Conservation (phyloP, 2,888 invertebrate genomes). For the Eupithecia tripunctaria region DNA sequence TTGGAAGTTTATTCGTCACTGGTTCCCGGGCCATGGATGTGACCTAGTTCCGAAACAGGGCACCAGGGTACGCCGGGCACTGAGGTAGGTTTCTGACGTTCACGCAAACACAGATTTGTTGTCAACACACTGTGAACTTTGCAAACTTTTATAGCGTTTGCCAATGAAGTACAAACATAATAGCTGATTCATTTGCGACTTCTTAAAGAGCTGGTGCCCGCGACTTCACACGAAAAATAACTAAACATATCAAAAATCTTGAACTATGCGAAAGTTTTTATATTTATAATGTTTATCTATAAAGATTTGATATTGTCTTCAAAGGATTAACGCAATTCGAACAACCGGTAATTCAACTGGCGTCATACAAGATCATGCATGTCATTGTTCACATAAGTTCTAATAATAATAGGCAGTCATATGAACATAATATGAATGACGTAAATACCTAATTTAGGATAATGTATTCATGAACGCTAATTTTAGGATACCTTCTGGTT, state of each 20-base stretch:
- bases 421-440: neutral
- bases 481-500: neutral
- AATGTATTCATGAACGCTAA: neutral
- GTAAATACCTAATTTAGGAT: neutral
- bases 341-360: neutral
- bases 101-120: conserved; percentile 41
- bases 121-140: conserved; percentile 36
- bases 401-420: neutral
- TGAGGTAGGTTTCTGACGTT: conserved; percentile 34
- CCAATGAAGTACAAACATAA: conserved; percentile 20
- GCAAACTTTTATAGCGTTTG: conserved; percentile 30
- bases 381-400: neutral
- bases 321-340: neutral
- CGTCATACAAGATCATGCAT: neutral
- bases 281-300: neutral
- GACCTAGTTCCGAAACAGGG: conserved; percentile 73
- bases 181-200: neutral
- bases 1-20: conserved; percentile 24
- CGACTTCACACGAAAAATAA: neutral
- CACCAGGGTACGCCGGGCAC: conserved; percentile 40
- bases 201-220: no score
- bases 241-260: no score
- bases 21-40: conserved; percentile 47
- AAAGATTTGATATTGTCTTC: neutral
- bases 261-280: no score